Evolutionary conservation across 2,797 vertebrate genomes (phyloP).

Genomic region (Arrhamphus sclerolepis): DNA sequence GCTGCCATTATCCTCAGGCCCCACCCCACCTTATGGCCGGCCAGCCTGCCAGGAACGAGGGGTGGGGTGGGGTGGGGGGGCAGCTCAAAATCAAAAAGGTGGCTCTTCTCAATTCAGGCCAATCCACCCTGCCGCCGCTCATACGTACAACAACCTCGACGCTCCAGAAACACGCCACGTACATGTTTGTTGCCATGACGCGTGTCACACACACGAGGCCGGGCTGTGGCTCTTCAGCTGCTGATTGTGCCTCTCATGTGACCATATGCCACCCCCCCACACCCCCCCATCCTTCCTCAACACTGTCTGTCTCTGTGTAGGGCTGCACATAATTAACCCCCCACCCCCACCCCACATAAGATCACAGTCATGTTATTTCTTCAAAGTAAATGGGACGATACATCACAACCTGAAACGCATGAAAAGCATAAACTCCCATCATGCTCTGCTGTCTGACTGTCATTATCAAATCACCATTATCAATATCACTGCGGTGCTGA

Average conservation of each 20-base stretch:
- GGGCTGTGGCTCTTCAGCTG: conserved; percentile 45
- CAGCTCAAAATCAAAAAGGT: conserved; percentile 81
- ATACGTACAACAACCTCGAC: conserved; percentile 40
- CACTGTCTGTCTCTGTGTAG: conserved; percentile 9
- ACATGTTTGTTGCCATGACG: conserved; percentile 49
- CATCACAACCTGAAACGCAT: too few relatives aligned
- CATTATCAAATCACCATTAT: conserved; percentile 16
- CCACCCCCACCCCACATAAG: too few relatives aligned
- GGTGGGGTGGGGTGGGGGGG: too few relatives aligned
- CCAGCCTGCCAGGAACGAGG: conserved; percentile 85
- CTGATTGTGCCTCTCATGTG: conserved; percentile 61
- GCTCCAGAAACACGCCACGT: conserved; percentile 38
- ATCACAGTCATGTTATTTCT: too few relatives aligned
- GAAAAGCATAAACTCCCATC: too few relatives aligned
- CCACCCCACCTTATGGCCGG: conserved; percentile 97
- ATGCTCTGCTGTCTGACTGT: too few relatives aligned
- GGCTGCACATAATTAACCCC: conserved; percentile 9
- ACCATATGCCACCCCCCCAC: conserved; percentile 58
- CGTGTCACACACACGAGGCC: conserved; percentile 44
- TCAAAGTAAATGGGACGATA: background rate
- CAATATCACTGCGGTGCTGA: background rate
- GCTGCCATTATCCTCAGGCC: conserved; percentile 95
- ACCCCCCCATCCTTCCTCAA: conserved; percentile 22
- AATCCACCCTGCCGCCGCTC: conserved; percentile 34
- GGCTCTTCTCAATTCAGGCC: conserved; percentile 77